These are phyloP conservation scores for Ostrea edulis DNA, from an alignment of 1,140 invertebrate genomes.

Conservation along the genomic window DNA sequence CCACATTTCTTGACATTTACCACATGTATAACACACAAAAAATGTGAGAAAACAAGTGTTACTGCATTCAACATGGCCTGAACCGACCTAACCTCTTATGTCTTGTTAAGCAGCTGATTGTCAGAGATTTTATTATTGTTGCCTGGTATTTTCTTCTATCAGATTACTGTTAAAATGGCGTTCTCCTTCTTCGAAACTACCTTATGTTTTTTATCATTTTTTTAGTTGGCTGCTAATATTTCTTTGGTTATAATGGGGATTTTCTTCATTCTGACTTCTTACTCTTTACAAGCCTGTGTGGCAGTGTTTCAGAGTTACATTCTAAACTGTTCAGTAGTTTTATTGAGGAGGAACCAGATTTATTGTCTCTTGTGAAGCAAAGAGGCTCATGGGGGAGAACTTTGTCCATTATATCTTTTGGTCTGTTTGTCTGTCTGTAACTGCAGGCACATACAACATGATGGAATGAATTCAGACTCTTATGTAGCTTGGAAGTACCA, in stretches of 20 bases:
- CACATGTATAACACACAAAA: conserved; percentile 11
- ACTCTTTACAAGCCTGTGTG: no score
- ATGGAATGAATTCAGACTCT: no score
- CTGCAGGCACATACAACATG: no score
- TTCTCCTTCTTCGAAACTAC: not conserved
- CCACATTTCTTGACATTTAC: not conserved
- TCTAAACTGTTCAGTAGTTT: no score
- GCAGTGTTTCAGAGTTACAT: no score
- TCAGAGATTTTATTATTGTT: not conserved
- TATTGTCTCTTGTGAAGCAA: no score
- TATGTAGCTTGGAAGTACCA: not conserved
- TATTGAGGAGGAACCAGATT: no score
- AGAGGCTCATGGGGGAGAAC: no score
- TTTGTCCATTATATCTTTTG: no score
- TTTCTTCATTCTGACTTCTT: no score
- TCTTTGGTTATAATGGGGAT: not conserved
- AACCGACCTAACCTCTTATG: not conserved
- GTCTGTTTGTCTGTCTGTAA: no score
- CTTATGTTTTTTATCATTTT: conserved; percentile 10
- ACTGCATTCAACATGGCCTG: not conserved
- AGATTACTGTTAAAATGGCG: not conserved
- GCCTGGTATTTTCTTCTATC: not conserved
- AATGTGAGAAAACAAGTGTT: conserved; percentile 20
- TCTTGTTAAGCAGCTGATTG: not conserved
- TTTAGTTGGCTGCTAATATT: not conserved